These are phyloP conservation scores for Stenurella melanura DNA, from an alignment of 2,888 invertebrate species.

Conservation along the genomic window DNA sequence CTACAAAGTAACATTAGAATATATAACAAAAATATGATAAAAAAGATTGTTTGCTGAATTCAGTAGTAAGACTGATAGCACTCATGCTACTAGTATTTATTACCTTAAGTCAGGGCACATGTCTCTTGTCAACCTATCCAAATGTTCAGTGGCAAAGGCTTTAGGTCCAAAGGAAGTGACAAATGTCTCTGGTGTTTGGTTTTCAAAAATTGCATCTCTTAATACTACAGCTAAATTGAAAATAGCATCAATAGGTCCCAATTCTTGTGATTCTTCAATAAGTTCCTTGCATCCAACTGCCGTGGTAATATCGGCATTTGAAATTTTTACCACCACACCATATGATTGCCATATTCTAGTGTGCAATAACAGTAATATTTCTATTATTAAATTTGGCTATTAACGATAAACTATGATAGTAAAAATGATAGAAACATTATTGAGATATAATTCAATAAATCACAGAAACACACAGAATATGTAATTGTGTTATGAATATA, in stretches of 20 bases:
- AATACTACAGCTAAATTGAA: conserved; percentile 93
- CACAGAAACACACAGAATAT: too few species aligned
- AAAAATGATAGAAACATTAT: too few species aligned
- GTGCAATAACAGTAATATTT: not conserved
- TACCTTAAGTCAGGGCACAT: conserved; percentile 63
- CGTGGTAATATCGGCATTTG: conserved; percentile 83
- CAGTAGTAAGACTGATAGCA: too few species aligned
- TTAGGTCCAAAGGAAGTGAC: conserved; percentile 84
- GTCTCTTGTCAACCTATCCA: conserved; percentile 77
- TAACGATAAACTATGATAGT: too few species aligned
- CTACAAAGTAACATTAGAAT: conserved; percentile 64
- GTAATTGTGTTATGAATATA: too few species aligned
- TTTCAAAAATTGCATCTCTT: conserved; percentile 84
- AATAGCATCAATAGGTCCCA: conserved; percentile 87
- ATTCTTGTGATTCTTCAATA: conserved; percentile 77
- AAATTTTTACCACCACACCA: conserved; percentile 81
- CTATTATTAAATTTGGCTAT: too few species aligned
- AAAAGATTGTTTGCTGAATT: too few species aligned
- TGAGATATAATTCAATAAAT: too few species aligned
- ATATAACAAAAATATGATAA: not conserved
- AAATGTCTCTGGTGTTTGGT: conserved; percentile 84
- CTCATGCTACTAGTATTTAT: not conserved
- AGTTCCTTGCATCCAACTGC: conserved; percentile 82
- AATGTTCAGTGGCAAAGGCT: conserved; percentile 84
- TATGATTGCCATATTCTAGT: conserved; percentile 82